These are phyloP conservation scores for Amphiura filiformis DNA, from an alignment of 35 echinoderm and acorn worm genomes.

Conservation along the genomic window DNA sequence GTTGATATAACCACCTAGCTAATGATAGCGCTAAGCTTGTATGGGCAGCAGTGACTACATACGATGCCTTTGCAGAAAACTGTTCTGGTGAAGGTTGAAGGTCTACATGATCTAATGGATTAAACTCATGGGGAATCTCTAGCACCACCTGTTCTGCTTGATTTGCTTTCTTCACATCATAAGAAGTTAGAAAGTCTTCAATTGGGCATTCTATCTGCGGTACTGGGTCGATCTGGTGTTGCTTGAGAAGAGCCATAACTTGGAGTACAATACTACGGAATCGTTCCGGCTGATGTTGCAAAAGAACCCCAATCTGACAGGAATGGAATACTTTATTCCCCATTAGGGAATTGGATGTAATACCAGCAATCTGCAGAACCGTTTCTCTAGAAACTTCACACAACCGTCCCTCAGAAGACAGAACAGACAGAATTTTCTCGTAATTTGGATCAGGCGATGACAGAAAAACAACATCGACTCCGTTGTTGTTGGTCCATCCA, in stretches of 20 bases:
- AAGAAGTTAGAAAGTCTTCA: conserved; percentile 30
- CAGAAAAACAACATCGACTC: conserved; percentile 69
- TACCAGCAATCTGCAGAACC: background rate
- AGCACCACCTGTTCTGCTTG: conserved; percentile 21
- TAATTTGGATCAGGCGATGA: conserved; percentile 38
- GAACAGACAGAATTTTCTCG: conserved; percentile 26
- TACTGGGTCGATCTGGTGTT: conserved; percentile 34
- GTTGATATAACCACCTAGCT: conserved; percentile 66
- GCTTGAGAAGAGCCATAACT: conserved; percentile 22
- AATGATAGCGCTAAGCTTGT: conserved; percentile 54
- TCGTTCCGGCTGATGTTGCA: conserved; percentile 22
- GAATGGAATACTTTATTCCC: conserved; percentile 57
- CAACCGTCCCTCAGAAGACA: conserved; percentile 56
- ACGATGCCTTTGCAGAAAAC: conserved; percentile 69
- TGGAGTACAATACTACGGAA: conserved; percentile 28
- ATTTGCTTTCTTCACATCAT: conserved; percentile 6
- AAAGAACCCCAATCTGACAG: conserved; percentile 57
- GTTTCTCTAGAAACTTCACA: conserved; percentile 26
- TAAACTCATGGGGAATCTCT: conserved; percentile 46
- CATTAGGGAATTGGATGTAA: conserved; percentile 37
- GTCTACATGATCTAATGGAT: conserved; percentile 43
- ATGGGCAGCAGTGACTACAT: conserved; percentile 62
- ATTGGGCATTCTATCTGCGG: conserved; percentile 15
- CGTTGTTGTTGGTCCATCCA: conserved; percentile 40
- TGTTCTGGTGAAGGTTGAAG: conserved; percentile 23